phyloP scores from a whole-genome alignment of 2,888 invertebrate species.

The Sphaerophoria rueppellii region DNA sequence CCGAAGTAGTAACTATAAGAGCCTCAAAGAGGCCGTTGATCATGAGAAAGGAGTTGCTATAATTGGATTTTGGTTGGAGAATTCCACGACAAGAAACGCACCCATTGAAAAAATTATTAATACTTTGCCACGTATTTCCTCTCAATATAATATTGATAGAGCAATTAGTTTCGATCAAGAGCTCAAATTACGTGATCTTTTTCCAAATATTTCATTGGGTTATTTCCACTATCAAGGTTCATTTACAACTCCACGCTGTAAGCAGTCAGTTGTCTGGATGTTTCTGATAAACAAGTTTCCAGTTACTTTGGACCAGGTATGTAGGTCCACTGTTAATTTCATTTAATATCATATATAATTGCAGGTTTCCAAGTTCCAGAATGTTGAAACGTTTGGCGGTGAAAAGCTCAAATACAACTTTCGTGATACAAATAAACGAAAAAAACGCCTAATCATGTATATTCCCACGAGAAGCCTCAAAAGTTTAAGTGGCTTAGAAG shows the following conservation, averaged over 20 bases:
- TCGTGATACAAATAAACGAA: no score
- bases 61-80: slow-evolving; percentile 85
- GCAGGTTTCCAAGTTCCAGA: slow-evolving; percentile 81
- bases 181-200: slow-evolving; percentile 80
- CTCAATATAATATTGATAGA: slow-evolving; percentile 76
- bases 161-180: slow-evolving; percentile 75
- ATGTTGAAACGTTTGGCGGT: slow-evolving; percentile 79
- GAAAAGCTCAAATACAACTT: no score
- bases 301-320: slow-evolving; percentile 83
- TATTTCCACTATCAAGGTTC: slow-evolving; percentile 88
- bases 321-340: no score
- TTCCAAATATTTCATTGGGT: slow-evolving; percentile 84
- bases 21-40: slow-evolving; percentile 83
- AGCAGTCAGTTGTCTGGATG: slow-evolving; percentile 89
- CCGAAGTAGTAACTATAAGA: slow-evolving; percentile 83
- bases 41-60: slow-evolving; percentile 85
- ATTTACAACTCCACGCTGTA: slow-evolving; percentile 88
- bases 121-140: slow-evolving; percentile 77
- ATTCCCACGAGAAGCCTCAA: slow-evolving; percentile 52
- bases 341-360: background rate
- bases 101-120: slow-evolving; percentile 78
- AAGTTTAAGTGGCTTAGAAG: no score
- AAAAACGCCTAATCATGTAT: no score
- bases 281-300: slow-evolving; percentile 84
- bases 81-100: slow-evolving; percentile 77